These are phyloP conservation scores for Polietes domitor DNA, from an alignment of 2,888 invertebrate genomes.

Conservation along the genomic window DNA sequence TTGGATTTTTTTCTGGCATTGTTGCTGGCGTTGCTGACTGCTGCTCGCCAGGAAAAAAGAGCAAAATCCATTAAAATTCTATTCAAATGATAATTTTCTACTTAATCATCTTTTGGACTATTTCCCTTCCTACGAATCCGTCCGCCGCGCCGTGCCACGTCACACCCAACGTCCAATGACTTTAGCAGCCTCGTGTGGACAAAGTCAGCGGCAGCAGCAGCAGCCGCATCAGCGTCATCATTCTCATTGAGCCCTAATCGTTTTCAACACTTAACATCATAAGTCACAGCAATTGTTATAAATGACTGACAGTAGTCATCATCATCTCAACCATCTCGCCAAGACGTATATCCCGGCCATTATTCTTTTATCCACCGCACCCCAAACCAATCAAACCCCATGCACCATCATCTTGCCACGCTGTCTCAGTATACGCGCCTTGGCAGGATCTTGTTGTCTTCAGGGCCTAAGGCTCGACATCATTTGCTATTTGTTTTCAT, in stretches of 20 bases:
- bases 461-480: conserved; percentile 57
- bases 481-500: conserved; percentile 57
- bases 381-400: background rate
- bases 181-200: conserved; percentile 31
- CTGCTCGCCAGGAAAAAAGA: background rate
- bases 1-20: conserved; percentile 4
- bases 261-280: conserved; percentile 67
- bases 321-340: conserved; percentile 22
- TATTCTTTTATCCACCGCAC: background rate
- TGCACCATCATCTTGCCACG: conserved; percentile 22
- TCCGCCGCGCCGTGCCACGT: too few species aligned
- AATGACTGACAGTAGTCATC: conserved; percentile 78
- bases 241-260: conserved; percentile 43
- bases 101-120: conserved; percentile 44
- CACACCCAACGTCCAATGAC: background rate
- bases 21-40: background rate
- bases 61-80: conserved; percentile 53
- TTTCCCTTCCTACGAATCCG: background rate
- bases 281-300: conserved; percentile 79
- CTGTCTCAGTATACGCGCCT: background rate
- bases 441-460: conserved; percentile 16
- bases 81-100: conserved; percentile 18
- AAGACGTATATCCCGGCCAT: background rate
- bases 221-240: conserved; percentile 34
- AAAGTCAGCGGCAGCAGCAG: conserved; percentile 36